phyloP scores from a whole-genome alignment of 2,113 vertebrate genomes.

The Petrocephalus microphthalmus region DNA sequence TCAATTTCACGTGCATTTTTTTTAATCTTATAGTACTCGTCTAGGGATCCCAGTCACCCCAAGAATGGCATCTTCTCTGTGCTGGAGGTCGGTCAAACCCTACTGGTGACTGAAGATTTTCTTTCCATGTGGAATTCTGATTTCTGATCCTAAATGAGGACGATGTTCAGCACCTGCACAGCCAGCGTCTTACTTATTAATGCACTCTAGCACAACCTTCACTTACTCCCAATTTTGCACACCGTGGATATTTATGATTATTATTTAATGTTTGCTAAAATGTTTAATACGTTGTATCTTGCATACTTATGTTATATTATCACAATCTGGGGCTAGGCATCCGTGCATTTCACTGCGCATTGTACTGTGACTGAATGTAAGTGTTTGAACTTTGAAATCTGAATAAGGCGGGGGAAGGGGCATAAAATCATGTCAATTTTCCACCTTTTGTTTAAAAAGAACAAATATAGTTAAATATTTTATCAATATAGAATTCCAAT shows the following conservation, averaged over 20 bases:
- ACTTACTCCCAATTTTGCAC: neutral
- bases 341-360: no score
- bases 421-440: no score
- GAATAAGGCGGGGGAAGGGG: no score
- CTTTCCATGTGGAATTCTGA: neutral
- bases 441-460: neutral
- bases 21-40: neutral
- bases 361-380: no score
- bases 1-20: neutral
- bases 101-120: neutral
- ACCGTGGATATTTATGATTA: neutral
- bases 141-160: neutral
- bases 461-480: neutral
- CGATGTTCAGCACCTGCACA: neutral
- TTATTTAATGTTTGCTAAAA: neutral
- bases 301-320: neutral
- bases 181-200: neutral
- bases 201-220: neutral
- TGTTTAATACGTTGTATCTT: neutral
- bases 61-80: neutral
- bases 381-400: no score
- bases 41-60: neutral
- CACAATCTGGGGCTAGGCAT: neutral
- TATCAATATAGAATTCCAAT: neutral
- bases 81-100: neutral